These are phyloP conservation scores for Caenorhabditis elegans DNA, from an alignment of 1,140 invertebrate species.

Conservation along the genomic window DNA sequence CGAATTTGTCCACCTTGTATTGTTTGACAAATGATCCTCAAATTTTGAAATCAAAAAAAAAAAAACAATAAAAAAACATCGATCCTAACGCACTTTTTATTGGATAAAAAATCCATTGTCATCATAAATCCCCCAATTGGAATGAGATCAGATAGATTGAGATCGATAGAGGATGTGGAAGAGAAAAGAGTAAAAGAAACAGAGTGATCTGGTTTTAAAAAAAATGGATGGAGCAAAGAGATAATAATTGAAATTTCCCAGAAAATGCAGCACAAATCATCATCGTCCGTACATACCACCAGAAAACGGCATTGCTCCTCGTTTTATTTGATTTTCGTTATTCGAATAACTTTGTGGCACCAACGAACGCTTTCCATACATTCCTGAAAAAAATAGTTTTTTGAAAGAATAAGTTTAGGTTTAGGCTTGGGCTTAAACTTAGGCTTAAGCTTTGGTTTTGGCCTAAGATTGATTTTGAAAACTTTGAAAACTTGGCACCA, in stretches of 20 bases:
- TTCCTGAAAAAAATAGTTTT: neutral
- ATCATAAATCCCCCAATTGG: neutral
- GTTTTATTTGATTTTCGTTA: slow-evolving; percentile 2
- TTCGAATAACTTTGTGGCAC: neutral
- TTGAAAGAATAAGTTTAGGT: too few species aligned
- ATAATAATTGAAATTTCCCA: neutral
- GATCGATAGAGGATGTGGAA: neutral
- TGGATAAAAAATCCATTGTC: slow-evolving; percentile 10
- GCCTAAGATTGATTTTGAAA: too few species aligned
- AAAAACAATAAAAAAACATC: neutral
- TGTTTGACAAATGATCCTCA: too few species aligned
- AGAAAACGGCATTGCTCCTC: slow-evolving; percentile 18
- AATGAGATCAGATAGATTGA: neutral
- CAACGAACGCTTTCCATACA: slow-evolving; percentile 13
- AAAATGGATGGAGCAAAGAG: neutral
- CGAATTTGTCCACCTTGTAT: too few species aligned
- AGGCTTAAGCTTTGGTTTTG: too few species aligned
- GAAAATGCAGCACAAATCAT: too few species aligned
- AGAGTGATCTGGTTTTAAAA: neutral
- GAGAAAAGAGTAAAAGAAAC: neutral
- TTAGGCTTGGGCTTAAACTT: too few species aligned
- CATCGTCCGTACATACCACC: slow-evolving; percentile 23
- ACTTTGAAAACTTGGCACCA: too few species aligned
- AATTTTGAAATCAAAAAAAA: too few species aligned
- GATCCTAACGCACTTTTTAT: slow-evolving; percentile 19